Evolutionary conservation across 2,797 vertebrate species (phyloP), one percentile per base, ranked within the genome.

Genomic region (Mycteria americana): DNA sequence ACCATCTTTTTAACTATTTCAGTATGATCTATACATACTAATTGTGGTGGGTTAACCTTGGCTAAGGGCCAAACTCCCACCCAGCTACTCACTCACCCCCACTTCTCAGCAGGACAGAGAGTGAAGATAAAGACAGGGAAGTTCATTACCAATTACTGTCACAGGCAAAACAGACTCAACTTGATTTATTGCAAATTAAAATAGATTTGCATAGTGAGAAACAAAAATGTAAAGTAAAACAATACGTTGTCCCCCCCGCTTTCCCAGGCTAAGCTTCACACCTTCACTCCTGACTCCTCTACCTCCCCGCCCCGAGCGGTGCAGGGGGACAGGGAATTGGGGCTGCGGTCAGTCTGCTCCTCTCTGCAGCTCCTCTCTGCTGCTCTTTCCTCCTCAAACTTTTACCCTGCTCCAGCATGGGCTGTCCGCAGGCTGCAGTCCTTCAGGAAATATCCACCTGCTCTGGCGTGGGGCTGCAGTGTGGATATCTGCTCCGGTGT

Each of bases 231-330:
- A 45, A 83, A 72, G 8, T 25, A 45, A 53, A 53, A 2, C 56
- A 53, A 35, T 3, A 21, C 4, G 6, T 53, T 31, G 13, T 53
- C 8, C 9, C 13, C 33, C 30, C 6, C 0, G 2, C 57, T 25
- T 53, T 83, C 33, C 48, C 57, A 45, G 48, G 21, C 37, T 30
- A 53, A 51, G 22, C 18, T 62, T 53, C 39, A 53, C 3, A 2
- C 31, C 50, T 45, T 45, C 46, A 51, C 15, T 39, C 54, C 33
- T 18, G 18, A 39, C 18, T 27, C 22, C 14, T 31, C 37, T 21
- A 5, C 7, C 5, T 57, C 8, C 31, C 10, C 10, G 8, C 6
- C 10, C 8, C 0, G 1, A 17, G 8, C 6, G 0, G 27, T 27
- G 23, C 37, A 45, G 18, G 25, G 35, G 13, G 31, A 65, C 25